phyloP scores from a whole-genome alignment of 2,888 invertebrate species.

The Heliconius hortense region DNA sequence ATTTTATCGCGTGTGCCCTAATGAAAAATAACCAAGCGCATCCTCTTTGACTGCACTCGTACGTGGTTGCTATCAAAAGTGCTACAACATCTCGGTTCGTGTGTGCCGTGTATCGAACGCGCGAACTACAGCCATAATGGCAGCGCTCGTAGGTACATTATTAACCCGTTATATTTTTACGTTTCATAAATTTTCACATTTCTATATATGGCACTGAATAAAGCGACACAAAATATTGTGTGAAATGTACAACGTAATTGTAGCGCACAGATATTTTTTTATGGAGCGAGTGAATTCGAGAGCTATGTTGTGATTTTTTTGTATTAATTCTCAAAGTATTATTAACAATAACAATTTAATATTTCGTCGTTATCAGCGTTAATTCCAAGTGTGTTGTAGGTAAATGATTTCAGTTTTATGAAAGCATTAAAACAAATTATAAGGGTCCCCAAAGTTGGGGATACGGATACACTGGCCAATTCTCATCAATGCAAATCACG shows the following conservation, averaged over 20 bases:
- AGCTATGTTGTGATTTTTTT: slow-evolving; percentile 27
- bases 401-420: slow-evolving; percentile 61
- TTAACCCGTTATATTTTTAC: slow-evolving; percentile 48
- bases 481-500: slow-evolving; percentile 83
- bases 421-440: slow-evolving; percentile 75
- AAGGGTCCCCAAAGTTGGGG: slow-evolving; percentile 65
- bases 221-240: slow-evolving; percentile 41
- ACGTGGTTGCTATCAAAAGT: slow-evolving; percentile 63
- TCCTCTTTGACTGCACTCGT: slow-evolving; percentile 75
- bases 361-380: slow-evolving; percentile 25
- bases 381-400: slow-evolving; percentile 41
- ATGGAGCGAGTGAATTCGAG: slow-evolving; percentile 39
- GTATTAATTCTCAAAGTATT: slow-evolving; percentile 1
- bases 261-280: slow-evolving; percentile 40
- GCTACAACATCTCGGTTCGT: slow-evolving; percentile 55
- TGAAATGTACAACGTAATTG: slow-evolving; percentile 43
- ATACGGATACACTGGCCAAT: slow-evolving; percentile 70
- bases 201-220: slow-evolving; percentile 43
- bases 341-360: slow-evolving; percentile 12
- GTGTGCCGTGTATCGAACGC: slow-evolving; percentile 35
- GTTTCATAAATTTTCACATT: slow-evolving; percentile 45
- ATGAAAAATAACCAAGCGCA: slow-evolving; percentile 82
- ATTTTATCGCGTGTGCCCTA: slow-evolving; percentile 80
- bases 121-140: slow-evolving; percentile 42
- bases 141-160: slow-evolving; percentile 43